A percentile compares a stretch with the other conserved stretches of the same genome.
Conservation (phyloP, 2,797 vertebrate species). For the Siniperca obscura region DNA sequence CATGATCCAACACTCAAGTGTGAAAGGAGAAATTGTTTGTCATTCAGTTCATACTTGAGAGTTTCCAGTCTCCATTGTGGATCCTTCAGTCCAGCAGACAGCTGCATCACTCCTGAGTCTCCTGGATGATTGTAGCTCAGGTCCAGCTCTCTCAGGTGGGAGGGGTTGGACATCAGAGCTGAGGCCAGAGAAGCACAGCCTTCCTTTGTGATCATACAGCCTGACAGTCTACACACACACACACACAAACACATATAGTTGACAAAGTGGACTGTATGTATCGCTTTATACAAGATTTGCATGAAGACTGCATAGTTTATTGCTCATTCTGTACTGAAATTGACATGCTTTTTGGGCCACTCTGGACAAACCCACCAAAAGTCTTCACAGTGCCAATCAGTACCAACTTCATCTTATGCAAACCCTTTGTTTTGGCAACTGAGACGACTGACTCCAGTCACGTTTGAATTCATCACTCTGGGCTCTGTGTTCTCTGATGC, state of each 20-base stretch:
- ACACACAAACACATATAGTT: not conserved
- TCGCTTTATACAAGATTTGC: not conserved
- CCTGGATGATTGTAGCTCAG: conserved; percentile 35
- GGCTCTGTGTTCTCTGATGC: too few relatives aligned
- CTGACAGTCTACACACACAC: conserved; percentile 10
- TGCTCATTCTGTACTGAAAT: too few relatives aligned
- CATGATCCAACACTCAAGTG: not conserved
- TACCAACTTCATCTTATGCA: too few relatives aligned
- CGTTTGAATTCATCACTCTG: too few relatives aligned
- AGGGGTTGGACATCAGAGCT: conserved; percentile 14
- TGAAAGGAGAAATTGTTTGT: not conserved
- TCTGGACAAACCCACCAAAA: too few relatives aligned
- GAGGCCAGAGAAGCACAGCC: conserved; percentile 15
- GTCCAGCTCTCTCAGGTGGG: conserved; percentile 14
- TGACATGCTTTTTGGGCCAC: too few relatives aligned
- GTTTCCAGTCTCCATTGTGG: conserved; percentile 5
- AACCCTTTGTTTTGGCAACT: too few relatives aligned
- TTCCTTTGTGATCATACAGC: conserved; percentile 33
- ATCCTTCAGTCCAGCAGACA: not conserved
- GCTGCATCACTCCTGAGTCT: not conserved
- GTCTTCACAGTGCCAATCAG: too few relatives aligned
- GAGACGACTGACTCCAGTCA: too few relatives aligned
- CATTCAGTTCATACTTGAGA: conserved; percentile 8
- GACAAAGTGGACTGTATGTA: not conserved
- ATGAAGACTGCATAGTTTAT: not conserved